Conservation (phyloP, 92 coral and sea anemone genomes). For the Phenganax stokvisi region DNA sequence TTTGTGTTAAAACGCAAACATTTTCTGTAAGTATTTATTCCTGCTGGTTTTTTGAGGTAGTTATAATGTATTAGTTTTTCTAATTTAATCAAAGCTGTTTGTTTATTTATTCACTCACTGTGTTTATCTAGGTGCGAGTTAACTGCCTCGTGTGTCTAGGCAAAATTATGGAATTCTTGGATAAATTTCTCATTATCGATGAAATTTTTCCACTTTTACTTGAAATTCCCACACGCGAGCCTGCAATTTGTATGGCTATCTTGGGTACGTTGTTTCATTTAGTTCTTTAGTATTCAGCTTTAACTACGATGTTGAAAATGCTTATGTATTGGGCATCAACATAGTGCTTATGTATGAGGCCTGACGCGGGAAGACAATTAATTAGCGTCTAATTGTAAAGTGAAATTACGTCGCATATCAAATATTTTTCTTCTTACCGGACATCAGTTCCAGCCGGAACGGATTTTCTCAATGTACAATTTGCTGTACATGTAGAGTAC, state of each 20-base stretch:
- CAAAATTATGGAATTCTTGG: constrained; percentile 78
- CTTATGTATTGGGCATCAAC: no score
- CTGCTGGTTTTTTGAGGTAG: no score
- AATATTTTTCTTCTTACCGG: no score
- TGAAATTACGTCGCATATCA: no score
- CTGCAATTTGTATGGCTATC: constrained; percentile 94
- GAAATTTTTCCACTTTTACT: constrained; percentile 79
- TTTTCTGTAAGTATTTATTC: constrained; percentile 63
- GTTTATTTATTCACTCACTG: background rate
- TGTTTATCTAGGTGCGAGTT: constrained; percentile 66
- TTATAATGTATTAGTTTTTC: background rate
- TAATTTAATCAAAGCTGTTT: background rate
- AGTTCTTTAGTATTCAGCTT: background rate
- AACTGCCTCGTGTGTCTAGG: constrained; percentile 91
- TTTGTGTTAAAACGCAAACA: constrained; percentile 75
- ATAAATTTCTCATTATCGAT: constrained; percentile 79
- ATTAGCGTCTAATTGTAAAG: no score
- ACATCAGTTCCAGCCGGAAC: no score
- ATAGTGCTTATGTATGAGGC: no score
- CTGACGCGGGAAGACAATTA: no score
- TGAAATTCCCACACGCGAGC: constrained; percentile 92
- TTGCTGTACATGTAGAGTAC: no score
- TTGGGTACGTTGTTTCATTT: constrained; percentile 53
- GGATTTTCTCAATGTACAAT: no score
- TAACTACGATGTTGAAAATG: background rate